Evolutionary conservation across 2,797 vertebrate genomes (phyloP).

Genomic region (Brotula barbata): DNA sequence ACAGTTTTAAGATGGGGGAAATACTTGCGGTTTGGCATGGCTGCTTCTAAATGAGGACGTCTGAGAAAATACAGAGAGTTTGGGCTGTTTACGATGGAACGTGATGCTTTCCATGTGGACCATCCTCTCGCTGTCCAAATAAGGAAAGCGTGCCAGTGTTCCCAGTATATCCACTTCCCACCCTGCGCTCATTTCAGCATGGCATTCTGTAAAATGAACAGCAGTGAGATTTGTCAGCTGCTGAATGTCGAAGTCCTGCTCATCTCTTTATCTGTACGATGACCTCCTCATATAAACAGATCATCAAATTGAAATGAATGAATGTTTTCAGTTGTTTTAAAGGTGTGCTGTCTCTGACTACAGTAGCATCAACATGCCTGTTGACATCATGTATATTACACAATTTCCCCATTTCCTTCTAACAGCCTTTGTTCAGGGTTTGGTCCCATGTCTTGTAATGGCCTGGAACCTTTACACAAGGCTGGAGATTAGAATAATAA

Average conservation of each 20-base stretch:
- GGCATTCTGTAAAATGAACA: constrained; percentile 32
- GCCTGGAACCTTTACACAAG: constrained; percentile 34
- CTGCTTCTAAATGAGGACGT: constrained; percentile 41
- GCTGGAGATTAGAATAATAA: constrained; percentile 52
- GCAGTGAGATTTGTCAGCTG: constrained; percentile 6
- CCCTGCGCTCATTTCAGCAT: constrained; percentile 13
- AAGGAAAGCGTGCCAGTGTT: constrained; percentile 27
- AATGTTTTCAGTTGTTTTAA: neutral
- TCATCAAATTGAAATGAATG: neutral
- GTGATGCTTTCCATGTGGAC: constrained; percentile 52
- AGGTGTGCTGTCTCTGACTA: neutral
- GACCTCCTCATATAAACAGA: neutral
- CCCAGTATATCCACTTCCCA: constrained; percentile 24
- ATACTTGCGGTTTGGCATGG: constrained; percentile 62
- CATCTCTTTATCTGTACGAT: neutral
- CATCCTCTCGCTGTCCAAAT: constrained; percentile 43
- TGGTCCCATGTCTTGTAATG: constrained; percentile 22
- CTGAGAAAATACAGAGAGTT: constrained; percentile 40
- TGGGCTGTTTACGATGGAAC: constrained; percentile 37
- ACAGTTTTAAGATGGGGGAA: constrained; percentile 28
- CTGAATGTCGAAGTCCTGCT: neutral
- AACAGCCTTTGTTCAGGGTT: constrained; percentile 33
- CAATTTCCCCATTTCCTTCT: constrained; percentile 27
- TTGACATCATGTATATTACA: neutral
- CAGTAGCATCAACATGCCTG: constrained; percentile 14